phyloP scores from a whole-genome alignment of 2,113 vertebrate species.

The Ciconia maguari region DNA sequence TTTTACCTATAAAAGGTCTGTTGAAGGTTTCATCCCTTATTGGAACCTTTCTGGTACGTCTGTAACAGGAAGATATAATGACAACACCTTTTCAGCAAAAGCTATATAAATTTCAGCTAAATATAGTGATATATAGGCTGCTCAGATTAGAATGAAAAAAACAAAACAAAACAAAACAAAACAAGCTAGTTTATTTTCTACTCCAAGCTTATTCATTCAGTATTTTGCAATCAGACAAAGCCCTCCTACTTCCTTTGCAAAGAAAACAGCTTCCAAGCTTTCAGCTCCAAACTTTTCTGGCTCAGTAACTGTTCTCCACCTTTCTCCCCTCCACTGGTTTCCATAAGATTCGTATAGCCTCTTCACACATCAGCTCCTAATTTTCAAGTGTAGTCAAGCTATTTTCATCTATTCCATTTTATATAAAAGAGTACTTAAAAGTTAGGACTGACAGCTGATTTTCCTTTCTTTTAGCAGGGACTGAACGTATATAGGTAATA shows the following conservation, averaged over 20 bases:
- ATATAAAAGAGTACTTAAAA: neutral
- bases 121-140: neutral
- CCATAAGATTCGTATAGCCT: neutral
- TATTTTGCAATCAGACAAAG: neutral
- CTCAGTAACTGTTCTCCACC: neutral
- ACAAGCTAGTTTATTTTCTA: neutral
- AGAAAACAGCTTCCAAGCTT: neutral
- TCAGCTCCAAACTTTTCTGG: neutral
- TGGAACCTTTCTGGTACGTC: neutral
- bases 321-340: neutral
- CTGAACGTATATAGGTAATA: accelerated
- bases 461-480: neutral
- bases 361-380: neutral
- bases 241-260: neutral
- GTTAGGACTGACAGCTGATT: neutral
- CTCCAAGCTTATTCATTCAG: neutral
- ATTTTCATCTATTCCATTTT: neutral
- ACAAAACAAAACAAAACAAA: neutral
- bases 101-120: neutral
- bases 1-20: neutral
- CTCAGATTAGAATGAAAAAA: neutral
- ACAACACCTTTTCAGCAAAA: neutral
- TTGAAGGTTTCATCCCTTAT: neutral
- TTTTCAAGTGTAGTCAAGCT: neutral
- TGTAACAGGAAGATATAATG: neutral